Evolutionary conservation across 2,797 vertebrate genomes (phyloP).

Genomic region (Petrocephalus sullivani): DNA sequence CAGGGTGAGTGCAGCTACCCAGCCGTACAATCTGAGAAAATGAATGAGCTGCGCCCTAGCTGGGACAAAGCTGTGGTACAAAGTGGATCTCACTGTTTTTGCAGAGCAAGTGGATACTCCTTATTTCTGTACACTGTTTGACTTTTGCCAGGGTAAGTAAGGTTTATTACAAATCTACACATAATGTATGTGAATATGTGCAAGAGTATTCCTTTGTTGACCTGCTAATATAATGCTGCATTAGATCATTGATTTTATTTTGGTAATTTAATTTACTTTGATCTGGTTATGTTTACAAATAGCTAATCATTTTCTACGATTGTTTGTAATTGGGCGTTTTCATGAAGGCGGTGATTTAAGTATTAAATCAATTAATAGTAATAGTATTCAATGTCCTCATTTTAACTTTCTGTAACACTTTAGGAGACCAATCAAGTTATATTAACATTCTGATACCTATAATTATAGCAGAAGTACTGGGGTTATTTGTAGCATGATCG

Average conservation of each 20-base stretch:
- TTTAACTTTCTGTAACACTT: background rate
- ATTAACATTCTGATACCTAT: background rate
- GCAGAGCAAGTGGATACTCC: conserved; percentile 17
- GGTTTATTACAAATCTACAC: background rate
- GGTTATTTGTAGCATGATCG: background rate
- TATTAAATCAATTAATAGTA: conserved; percentile 1
- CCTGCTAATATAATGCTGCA: background rate
- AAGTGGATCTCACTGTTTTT: conserved; percentile 50
- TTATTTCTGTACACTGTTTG: background rate
- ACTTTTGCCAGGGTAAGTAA: conserved; percentile 11
- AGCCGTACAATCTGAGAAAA: background rate
- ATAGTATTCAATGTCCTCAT: background rate
- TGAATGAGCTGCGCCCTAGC: background rate
- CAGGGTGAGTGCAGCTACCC: conserved; percentile 24
- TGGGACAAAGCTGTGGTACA: conserved; percentile 39
- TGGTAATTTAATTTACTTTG: background rate
- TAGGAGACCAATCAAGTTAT: background rate
- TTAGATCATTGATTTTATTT: background rate
- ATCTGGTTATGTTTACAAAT: background rate
- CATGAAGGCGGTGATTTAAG: background rate
- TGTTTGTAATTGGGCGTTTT: background rate
- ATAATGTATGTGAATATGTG: background rate
- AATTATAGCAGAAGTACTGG: background rate
- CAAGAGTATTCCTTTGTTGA: background rate
- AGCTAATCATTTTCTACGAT: background rate